A percentile compares a stretch with the other conserved stretches of the same genome.
phyloP scores from a whole-genome alignment of 2,888 invertebrate species.

The Sisyra terminalis region DNA sequence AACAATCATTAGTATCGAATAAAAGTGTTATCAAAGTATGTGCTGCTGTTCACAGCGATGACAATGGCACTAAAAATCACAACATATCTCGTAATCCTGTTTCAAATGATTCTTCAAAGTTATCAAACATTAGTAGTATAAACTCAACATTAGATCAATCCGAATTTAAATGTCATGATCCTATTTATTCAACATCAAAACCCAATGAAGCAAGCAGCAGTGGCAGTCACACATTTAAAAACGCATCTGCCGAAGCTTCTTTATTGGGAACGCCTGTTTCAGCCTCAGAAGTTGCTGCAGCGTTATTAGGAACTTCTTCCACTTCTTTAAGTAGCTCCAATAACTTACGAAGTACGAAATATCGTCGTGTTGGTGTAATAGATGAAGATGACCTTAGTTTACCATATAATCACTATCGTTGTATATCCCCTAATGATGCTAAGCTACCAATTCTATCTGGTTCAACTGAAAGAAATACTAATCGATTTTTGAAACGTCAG shows the following conservation, averaged over 20 bases:
- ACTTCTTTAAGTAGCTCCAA: slow-evolving; percentile 24
- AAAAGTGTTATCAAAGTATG: slow-evolving; percentile 8
- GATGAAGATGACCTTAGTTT: slow-evolving; percentile 49
- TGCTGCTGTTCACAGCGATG: slow-evolving; percentile 23
- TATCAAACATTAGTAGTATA: slow-evolving; percentile 7
- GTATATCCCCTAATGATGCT: slow-evolving; percentile 43
- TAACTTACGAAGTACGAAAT: slow-evolving; percentile 20
- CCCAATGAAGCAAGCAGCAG: slow-evolving; percentile 16
- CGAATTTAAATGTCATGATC: slow-evolving; percentile 11
- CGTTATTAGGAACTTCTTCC: slow-evolving; percentile 33
- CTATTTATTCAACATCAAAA: slow-evolving; percentile 12
- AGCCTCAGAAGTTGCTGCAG: slow-evolving; percentile 33
- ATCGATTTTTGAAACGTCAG: slow-evolving; percentile 41
- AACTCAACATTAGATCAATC: slow-evolving; percentile 8
- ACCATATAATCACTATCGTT: slow-evolving; percentile 60
- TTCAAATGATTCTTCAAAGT: slow-evolving; percentile 9
- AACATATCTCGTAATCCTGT: slow-evolving; percentile 7
- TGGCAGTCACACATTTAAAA: slow-evolving; percentile 24
- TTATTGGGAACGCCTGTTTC: slow-evolving; percentile 30
- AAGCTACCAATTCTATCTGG: slow-evolving; percentile 18
- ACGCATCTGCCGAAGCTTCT: slow-evolving; percentile 29
- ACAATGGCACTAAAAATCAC: slow-evolving; percentile 7
- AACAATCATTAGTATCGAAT: slow-evolving; percentile 10
- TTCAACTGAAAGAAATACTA: slow-evolving; percentile 13
- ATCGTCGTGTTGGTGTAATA: slow-evolving; percentile 24